Percentiles rank a stretch among this genome's conserved stretches.
These are phyloP conservation scores for Steinernema scapterisci DNA, from an alignment of 2,888 invertebrate genomes.

Conservation along the genomic window DNA sequence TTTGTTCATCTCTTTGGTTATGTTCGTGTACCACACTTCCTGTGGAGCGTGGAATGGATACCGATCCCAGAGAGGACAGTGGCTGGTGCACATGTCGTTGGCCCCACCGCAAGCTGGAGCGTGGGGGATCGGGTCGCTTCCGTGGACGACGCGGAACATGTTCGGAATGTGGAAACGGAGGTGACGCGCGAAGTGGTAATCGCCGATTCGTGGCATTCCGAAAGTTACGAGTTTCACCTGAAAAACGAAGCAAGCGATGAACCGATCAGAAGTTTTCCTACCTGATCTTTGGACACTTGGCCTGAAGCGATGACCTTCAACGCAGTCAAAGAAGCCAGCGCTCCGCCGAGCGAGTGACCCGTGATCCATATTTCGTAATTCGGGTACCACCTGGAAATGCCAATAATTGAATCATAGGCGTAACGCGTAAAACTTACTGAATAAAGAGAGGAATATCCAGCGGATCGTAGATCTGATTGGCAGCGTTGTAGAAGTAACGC, in stretches of 20 bases:
- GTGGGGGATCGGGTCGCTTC: constrained; percentile 15
- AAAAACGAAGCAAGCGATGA: background rate
- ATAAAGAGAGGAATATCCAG: background rate
- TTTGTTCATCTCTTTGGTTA: background rate
- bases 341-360: constrained; percentile 14
- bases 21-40: constrained; percentile 3
- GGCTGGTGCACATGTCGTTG: background rate
- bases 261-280: background rate
- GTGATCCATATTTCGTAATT: constrained; percentile 13
- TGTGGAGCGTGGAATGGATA: constrained; percentile 11
- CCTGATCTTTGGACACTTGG: background rate
- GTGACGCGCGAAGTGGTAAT: constrained; percentile 10
- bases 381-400: background rate
- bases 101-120: background rate
- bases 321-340: constrained; percentile 16
- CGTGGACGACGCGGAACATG: constrained; percentile 23
- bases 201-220: constrained; percentile 12
- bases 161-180: constrained; percentile 9
- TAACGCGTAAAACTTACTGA: background rate
- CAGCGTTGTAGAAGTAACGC: constrained; percentile 20
- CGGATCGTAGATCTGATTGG: background rate
- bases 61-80: background rate
- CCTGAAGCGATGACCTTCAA: background rate
- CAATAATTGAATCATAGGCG: background rate
- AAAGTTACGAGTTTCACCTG: constrained; percentile 9